phyloP scores from a whole-genome alignment of 1,140 invertebrate species.

The Dendroctonus ponderosae region DNA sequence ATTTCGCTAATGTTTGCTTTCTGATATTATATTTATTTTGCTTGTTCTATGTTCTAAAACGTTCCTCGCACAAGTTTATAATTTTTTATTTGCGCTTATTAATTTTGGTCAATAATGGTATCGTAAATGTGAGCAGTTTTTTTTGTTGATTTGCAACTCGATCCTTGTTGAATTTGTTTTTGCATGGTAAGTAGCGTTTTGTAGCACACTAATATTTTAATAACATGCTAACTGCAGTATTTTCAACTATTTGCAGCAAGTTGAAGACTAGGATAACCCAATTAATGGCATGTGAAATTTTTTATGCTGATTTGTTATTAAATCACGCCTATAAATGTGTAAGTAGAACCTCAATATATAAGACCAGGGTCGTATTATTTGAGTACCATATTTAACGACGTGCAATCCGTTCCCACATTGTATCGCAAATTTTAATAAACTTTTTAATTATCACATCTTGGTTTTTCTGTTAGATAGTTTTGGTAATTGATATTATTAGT shows the following conservation, averaged over 20 bases:
- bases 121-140: constrained; percentile 3
- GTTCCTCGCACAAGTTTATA: too few relatives aligned
- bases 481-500: too few relatives aligned
- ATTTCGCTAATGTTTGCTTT: too few relatives aligned
- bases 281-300: constrained; percentile 28
- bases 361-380: constrained; percentile 11
- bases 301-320: neutral
- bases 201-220: constrained; percentile 37
- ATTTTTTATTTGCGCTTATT: neutral
- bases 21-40: too few relatives aligned
- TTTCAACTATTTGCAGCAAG: constrained; percentile 30
- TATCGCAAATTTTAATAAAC: too few relatives aligned
- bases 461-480: too few relatives aligned
- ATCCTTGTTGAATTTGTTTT: constrained; percentile 28
- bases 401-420: too few relatives aligned
- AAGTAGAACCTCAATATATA: constrained; percentile 9
- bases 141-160: constrained; percentile 25
- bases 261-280: constrained; percentile 33
- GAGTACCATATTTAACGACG: too few relatives aligned
- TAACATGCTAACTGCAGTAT: constrained; percentile 22
- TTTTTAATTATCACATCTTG: too few relatives aligned
- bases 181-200: constrained; percentile 48
- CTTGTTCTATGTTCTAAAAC: too few relatives aligned
- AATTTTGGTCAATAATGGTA: neutral
- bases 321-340: constrained; percentile 5